These are phyloP conservation scores for Benitochromis conjunctus DNA, from an alignment of 2,113 vertebrate species.

Conservation along the genomic window DNA sequence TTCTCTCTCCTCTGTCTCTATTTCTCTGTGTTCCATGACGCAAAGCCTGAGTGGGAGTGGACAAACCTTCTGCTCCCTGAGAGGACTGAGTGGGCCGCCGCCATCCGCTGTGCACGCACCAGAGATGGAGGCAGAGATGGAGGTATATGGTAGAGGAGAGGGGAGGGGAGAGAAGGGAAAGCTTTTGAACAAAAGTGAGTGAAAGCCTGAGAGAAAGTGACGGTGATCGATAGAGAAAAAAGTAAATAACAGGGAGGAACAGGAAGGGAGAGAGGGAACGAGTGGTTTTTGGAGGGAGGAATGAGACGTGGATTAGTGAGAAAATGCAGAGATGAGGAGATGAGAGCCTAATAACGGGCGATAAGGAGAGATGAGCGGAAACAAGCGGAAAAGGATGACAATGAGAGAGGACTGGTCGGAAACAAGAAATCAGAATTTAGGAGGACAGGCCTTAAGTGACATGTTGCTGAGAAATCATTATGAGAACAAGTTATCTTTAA, in stretches of 20 bases:
- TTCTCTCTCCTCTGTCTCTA: conserved; percentile 54
- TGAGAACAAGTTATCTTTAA: background rate
- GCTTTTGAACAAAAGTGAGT: conserved; percentile 2
- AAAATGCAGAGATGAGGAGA: background rate
- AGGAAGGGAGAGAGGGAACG: background rate
- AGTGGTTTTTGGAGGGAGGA: background rate
- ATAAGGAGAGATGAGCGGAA: conserved; percentile 10
- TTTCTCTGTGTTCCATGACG: conserved; percentile 76
- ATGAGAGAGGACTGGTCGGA: background rate
- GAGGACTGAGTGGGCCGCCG: conserved; percentile 71
- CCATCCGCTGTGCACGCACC: conserved; percentile 63
- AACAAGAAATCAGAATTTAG: background rate
- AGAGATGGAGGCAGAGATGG: conserved; percentile 55
- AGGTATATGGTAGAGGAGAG: conserved; percentile 11
- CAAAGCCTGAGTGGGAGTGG: conserved; percentile 76
- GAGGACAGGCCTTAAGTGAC: background rate
- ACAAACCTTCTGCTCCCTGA: conserved; percentile 75
- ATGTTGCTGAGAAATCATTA: background rate
- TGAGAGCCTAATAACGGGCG: conserved; percentile 6
- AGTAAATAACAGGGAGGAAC: conserved; percentile 25
- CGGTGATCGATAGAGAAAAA: background rate
- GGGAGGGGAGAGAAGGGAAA: background rate
- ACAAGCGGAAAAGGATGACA: background rate
- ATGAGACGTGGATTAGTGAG: background rate
- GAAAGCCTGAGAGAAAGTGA: conserved; percentile 10